These are phyloP conservation scores for Ariopsis seemanni DNA, from an alignment of 2,113 vertebrate genomes.

Conservation along the genomic window DNA sequence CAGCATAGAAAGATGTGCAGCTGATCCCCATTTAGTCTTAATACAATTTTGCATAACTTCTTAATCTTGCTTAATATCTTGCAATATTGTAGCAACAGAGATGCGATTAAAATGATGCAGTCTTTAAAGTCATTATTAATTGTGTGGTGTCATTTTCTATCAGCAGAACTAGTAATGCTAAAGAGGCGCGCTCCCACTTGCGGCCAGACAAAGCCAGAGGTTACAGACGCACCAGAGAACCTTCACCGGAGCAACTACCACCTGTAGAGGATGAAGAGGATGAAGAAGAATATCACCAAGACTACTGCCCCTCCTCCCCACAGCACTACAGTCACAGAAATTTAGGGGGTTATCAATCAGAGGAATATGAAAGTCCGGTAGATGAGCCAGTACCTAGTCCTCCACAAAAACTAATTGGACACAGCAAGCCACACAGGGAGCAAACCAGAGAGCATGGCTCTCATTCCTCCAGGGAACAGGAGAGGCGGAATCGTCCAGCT, in stretches of 20 bases:
- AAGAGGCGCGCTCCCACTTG: slow-evolving; percentile 61
- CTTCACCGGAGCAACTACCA: slow-evolving; percentile 66
- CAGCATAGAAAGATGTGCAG: not conserved
- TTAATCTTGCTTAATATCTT: not conserved
- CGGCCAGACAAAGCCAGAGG: slow-evolving; percentile 41
- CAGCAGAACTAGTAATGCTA: slow-evolving; percentile 63
- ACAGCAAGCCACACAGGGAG: slow-evolving; percentile 67
- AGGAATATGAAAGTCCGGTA: slow-evolving; percentile 71
- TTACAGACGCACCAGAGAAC: slow-evolving; percentile 75
- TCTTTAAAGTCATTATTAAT: not conserved
- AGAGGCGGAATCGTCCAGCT: slow-evolving; percentile 54
- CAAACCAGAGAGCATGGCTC: slow-evolving; percentile 62
- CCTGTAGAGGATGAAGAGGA: slow-evolving; percentile 65
- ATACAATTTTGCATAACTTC: not conserved
- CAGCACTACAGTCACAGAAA: slow-evolving; percentile 68
- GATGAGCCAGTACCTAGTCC: slow-evolving; percentile 69
- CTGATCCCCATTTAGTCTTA: not conserved
- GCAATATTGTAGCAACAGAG: not conserved
- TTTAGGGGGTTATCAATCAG: slow-evolving; percentile 69
- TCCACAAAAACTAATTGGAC: slow-evolving; percentile 56
- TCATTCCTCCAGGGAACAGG: slow-evolving; percentile 57
- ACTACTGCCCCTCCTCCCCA: slow-evolving; percentile 77
- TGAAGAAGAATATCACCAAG: slow-evolving; percentile 76
- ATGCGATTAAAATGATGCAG: not conserved
- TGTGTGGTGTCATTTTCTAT: not conserved